Evolutionary conservation across 2,888 invertebrate species (phyloP).

Genomic region (Pteria penguin): DNA sequence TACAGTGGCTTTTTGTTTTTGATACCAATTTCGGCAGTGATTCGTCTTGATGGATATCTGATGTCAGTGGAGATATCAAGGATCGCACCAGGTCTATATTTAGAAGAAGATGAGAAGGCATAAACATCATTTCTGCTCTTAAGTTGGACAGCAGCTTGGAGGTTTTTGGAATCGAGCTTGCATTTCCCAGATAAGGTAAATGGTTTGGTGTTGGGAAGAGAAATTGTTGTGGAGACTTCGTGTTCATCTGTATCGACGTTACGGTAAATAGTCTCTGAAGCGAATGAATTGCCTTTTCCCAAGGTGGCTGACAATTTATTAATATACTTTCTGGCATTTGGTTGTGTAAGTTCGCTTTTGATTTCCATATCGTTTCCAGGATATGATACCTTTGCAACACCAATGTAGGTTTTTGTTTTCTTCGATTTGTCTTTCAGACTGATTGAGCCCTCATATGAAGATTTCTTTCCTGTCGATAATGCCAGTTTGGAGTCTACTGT

Average conservation of each 20-base stretch:
- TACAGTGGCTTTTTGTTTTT: constrained; percentile 42
- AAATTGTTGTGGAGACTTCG: constrained; percentile 54
- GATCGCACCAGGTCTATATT: constrained; percentile 33
- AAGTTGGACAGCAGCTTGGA: constrained; percentile 47
- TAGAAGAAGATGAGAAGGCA: constrained; percentile 42
- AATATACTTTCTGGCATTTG: constrained; percentile 48
- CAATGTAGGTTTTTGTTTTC: constrained; percentile 49
- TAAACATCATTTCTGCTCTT: constrained; percentile 48
- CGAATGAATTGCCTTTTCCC: constrained; percentile 47
- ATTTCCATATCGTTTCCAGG: constrained; percentile 60
- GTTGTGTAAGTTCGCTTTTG: constrained; percentile 56
- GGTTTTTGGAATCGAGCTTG: constrained; percentile 48
- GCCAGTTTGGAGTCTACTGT: constrained; percentile 53
- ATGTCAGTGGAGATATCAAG: constrained; percentile 53
- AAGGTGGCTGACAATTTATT: constrained; percentile 52
- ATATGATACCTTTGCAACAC: constrained; percentile 54
- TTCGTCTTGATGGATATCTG: constrained; percentile 51
- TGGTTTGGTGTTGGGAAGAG: constrained; percentile 47
- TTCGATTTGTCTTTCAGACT: constrained; percentile 55
- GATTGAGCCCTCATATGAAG: constrained; percentile 51
- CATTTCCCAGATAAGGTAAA: constrained; percentile 50
- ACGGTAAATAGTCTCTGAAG: constrained; percentile 52
- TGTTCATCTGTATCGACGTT: constrained; percentile 36
- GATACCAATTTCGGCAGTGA: constrained; percentile 54
- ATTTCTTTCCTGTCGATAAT: constrained; percentile 52